Percentiles rank a stretch among this genome's conserved stretches.
These are phyloP conservation scores for Dorcus hopei DNA, from an alignment of 2,888 invertebrate species.

Conservation along the genomic window DNA sequence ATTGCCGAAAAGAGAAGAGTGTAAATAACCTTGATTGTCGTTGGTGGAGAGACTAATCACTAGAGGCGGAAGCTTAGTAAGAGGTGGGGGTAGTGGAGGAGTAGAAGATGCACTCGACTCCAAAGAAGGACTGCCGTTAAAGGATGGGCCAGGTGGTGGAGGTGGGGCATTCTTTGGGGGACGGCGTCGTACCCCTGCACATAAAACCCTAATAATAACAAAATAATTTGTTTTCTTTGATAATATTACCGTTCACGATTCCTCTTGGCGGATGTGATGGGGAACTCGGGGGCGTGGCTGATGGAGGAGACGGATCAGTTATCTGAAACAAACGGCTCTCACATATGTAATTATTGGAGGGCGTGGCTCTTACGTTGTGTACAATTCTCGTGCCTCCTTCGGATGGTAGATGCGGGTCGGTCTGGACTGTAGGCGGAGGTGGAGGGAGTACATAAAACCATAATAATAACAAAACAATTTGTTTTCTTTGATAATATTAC, in stretches of 20 bases:
- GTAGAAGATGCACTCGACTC: constrained; percentile 18
- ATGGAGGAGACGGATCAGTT: constrained; percentile 48
- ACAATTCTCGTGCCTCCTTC: constrained; percentile 35
- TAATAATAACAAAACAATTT: not conserved
- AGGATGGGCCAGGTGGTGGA: constrained; percentile 36
- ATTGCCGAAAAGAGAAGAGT: constrained; percentile 75
- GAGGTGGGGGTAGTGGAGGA: constrained; percentile 32
- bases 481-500: not conserved
- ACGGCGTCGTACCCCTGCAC: constrained; percentile 26
- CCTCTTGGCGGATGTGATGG: constrained; percentile 18
- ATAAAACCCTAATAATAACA: not conserved
- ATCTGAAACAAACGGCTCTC: constrained; percentile 26
- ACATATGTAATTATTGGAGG: not conserved
- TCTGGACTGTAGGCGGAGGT: constrained; percentile 24
- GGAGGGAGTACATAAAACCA: constrained; percentile 21
- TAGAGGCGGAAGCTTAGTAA: constrained; percentile 6
- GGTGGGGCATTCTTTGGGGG: constrained; percentile 31
- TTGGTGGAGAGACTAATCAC: constrained; percentile 13
- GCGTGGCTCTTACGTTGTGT: constrained; percentile 33
- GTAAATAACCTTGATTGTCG: constrained; percentile 24
- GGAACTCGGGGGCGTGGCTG: constrained; percentile 29
- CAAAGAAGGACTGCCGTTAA: constrained; percentile 16
- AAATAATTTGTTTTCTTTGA: not conserved
- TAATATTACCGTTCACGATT: constrained; percentile 2
- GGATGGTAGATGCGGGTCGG: constrained; percentile 42